These are phyloP conservation scores for Calyptomena viridis DNA, from an alignment of 2,113 vertebrate species.

Conservation along the genomic window DNA sequence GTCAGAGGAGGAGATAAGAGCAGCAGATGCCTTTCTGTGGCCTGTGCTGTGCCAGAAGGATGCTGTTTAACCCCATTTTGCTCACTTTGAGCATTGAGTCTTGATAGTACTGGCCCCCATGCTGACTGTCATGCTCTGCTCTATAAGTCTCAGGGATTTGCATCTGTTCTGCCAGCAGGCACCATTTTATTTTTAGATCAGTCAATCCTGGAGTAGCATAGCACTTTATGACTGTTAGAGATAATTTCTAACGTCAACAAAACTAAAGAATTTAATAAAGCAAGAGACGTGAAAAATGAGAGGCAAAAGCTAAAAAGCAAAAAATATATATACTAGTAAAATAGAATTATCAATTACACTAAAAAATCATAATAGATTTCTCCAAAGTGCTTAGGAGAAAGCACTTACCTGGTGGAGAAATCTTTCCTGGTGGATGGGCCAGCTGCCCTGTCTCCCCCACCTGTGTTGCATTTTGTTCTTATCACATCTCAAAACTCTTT, in stretches of 20 bases:
- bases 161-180: neutral
- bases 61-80: neutral
- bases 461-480: neutral
- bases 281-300: neutral
- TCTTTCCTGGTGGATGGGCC: neutral
- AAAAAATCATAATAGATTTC: neutral
- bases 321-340: neutral
- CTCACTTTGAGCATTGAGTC: neutral
- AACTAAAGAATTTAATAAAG: neutral
- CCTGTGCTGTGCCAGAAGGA: neutral
- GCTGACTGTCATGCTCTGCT: neutral
- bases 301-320: neutral
- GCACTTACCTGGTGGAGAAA: too few relatives aligned
- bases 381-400: neutral
- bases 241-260: neutral
- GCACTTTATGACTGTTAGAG: neutral
- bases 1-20: neutral
- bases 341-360: neutral
- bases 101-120: neutral
- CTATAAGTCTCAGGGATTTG: neutral
- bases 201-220: neutral
- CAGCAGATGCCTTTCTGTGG: neutral
- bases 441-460: neutral
- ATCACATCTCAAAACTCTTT: neutral
- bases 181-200: neutral